These are phyloP conservation scores for Empis livida DNA, from an alignment of 2,888 invertebrate genomes.

Conservation along the genomic window DNA sequence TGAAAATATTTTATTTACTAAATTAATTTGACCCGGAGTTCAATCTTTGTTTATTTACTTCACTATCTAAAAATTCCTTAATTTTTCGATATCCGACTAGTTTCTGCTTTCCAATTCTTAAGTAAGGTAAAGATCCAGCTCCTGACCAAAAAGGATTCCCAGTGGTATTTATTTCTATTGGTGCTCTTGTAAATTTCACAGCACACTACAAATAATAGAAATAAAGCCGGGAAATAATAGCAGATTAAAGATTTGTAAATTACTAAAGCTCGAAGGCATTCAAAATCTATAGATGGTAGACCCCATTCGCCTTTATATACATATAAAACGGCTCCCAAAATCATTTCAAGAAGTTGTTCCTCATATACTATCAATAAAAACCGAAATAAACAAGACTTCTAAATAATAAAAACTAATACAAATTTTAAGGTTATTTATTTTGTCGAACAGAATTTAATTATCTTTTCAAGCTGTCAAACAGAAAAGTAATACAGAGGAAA, in stretches of 20 bases:
- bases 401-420: too few relatives aligned
- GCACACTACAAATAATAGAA: slow-evolving; percentile 39
- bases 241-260: slow-evolving; percentile 24
- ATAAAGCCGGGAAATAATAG: not conserved
- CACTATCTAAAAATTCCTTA: slow-evolving; percentile 50
- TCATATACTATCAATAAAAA: too few relatives aligned
- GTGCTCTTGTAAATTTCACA: slow-evolving; percentile 65
- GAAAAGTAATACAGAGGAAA: too few relatives aligned
- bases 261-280: slow-evolving; percentile 71
- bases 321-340: slow-evolving; percentile 42
- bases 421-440: too few relatives aligned
- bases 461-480: too few relatives aligned
- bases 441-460: too few relatives aligned
- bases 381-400: too few relatives aligned
- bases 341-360: slow-evolving; percentile 17
- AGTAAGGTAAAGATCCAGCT: slow-evolving; percentile 55
- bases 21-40: too few relatives aligned
- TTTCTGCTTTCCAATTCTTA: slow-evolving; percentile 41
- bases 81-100: slow-evolving; percentile 55
- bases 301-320: slow-evolving; percentile 84
- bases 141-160: slow-evolving; percentile 62
- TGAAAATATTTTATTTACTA: too few relatives aligned
- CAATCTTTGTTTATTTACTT: slow-evolving; percentile 45
- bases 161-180: slow-evolving; percentile 52
- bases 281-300: slow-evolving; percentile 70